Conservation (phyloP, 1,140 invertebrate species). For the Prorops nasuta region DNA sequence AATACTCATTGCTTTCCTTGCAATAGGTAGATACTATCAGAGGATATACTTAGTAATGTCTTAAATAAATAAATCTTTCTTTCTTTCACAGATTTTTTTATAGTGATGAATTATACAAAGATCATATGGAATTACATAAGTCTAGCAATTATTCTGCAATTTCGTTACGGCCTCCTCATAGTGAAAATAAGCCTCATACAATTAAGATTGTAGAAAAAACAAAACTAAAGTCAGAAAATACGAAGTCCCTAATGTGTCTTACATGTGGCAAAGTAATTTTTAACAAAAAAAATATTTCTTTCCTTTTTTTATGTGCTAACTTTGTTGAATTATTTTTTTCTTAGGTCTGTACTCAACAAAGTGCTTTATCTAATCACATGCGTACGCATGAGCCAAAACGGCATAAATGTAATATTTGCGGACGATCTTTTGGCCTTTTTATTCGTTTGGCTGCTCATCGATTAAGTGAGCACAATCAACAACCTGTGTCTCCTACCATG, state of each 20-base stretch:
- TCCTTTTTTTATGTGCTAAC: background rate
- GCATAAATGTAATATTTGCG: constrained; percentile 45
- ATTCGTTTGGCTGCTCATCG: constrained; percentile 41
- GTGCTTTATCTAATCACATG: constrained; percentile 49
- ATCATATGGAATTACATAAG: constrained; percentile 38
- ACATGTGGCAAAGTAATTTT: constrained; percentile 42
- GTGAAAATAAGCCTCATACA: constrained; percentile 2
- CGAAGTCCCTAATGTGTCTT: constrained; percentile 37
- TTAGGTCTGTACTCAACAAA: constrained; percentile 45
- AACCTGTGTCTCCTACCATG: constrained; percentile 27
- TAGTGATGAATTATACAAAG: constrained; percentile 31
- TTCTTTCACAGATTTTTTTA: constrained; percentile 34
- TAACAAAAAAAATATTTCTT: background rate
- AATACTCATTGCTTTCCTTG: constrained; percentile 40
- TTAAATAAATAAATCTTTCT: background rate
- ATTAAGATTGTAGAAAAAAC: constrained; percentile 11
- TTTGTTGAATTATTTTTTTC: constrained; percentile 1
- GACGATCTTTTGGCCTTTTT: constrained; percentile 40
- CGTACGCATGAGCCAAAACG: constrained; percentile 46
- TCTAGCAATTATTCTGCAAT: constrained; percentile 6
- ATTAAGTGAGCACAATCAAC: constrained; percentile 38
- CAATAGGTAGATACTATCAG: constrained; percentile 30
- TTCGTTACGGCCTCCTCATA: background rate
- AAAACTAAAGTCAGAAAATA: constrained; percentile 24
- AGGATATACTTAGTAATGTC: constrained; percentile 4